phyloP scores from a whole-genome alignment of 2,113 vertebrate genomes.

The Pollachius pollachius region DNA sequence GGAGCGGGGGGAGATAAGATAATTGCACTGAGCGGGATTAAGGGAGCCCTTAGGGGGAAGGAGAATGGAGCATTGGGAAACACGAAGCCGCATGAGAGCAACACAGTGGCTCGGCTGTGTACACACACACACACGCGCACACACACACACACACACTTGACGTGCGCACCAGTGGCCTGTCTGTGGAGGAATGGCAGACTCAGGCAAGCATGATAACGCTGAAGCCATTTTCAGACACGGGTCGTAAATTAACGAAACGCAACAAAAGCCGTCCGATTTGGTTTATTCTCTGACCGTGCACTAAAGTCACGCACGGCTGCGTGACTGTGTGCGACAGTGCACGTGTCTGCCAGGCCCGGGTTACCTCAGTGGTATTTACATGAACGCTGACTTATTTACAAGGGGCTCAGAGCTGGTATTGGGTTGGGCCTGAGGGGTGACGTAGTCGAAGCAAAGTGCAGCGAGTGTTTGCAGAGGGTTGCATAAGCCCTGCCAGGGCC shows the following conservation, averaged over 20 bases:
- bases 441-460: conserved; percentile 38
- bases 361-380: conserved; percentile 42
- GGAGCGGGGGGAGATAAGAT: conserved; percentile 72
- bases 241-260: conserved; percentile 9
- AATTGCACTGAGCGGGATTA: conserved; percentile 73
- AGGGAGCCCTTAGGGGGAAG: conserved; percentile 52
- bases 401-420: conserved; percentile 26
- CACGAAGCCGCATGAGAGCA: neutral
- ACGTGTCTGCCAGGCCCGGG: conserved; percentile 24
- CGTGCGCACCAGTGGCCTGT: conserved; percentile 19
- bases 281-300: conserved; percentile 11
- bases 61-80: conserved; percentile 46
- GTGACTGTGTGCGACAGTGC: conserved; percentile 23
- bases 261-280: conserved; percentile 7
- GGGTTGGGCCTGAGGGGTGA: conserved; percentile 40
- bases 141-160: no score
- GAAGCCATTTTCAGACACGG: conserved; percentile 28
- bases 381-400: conserved; percentile 43
- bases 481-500: conserved; percentile 58
- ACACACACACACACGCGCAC: no score
- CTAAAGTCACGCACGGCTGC: neutral
- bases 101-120: neutral
- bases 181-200: conserved; percentile 51
- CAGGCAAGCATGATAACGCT: conserved; percentile 35
- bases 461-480: conserved; percentile 59